phyloP scores from a whole-genome alignment of 2,888 invertebrate species.

The Plagodis dolabraria region DNA sequence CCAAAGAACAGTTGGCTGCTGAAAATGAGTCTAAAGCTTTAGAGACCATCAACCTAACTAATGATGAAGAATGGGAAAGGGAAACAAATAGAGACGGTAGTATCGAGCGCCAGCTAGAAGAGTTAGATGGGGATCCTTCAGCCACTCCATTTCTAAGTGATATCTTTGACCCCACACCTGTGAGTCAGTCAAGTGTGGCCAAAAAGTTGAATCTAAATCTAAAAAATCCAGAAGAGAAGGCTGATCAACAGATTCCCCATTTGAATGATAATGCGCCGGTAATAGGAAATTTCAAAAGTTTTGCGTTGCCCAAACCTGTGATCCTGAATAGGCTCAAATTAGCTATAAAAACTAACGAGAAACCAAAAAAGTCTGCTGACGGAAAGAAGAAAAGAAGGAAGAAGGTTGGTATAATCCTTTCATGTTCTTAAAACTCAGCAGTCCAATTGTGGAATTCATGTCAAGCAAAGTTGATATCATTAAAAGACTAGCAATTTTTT shows the following conservation, averaged over 20 bases:
- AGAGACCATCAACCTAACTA: conserved; percentile 75
- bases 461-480: too few species aligned
- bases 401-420: conserved; percentile 70
- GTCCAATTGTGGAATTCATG: too few species aligned
- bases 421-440: too few species aligned
- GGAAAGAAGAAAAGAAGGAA: conserved; percentile 61
- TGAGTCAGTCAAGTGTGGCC: conserved; percentile 53
- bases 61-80: conserved; percentile 78
- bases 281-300: conserved; percentile 81
- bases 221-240: conserved; percentile 50
- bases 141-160: conserved; percentile 79
- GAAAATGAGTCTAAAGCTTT: conserved; percentile 39
- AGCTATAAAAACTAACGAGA: conserved; percentile 66
- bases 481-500: too few species aligned
- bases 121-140: conserved; percentile 66
- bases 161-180: conserved; percentile 78
- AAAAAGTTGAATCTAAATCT: conserved; percentile 67
- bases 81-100: conserved; percentile 71
- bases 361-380: conserved; percentile 52
- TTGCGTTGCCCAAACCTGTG: conserved; percentile 79
- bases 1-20: conserved; percentile 31
- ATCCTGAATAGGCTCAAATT: conserved; percentile 77
- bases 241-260: conserved; percentile 44
- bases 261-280: conserved; percentile 68
- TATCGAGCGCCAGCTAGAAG: conserved; percentile 70